Percentiles rank a stretch among this genome's conserved stretches.
Conservation (phyloP, 2,888 invertebrate species). For the Sialis lutaria region DNA sequence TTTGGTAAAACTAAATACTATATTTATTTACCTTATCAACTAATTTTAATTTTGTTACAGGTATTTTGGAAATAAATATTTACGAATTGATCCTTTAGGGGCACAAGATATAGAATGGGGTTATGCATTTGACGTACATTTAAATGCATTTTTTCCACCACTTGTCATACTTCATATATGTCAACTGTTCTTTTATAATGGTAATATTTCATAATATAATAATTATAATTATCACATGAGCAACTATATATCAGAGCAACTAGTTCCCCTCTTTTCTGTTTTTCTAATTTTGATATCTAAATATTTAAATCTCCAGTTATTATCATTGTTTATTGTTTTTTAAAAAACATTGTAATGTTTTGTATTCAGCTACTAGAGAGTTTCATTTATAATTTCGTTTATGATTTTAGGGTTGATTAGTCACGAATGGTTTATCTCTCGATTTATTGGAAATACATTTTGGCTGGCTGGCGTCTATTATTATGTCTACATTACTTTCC, state of each 20-base stretch:
- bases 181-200: conserved; percentile 74
- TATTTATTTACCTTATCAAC: conserved; percentile 1
- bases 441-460: conserved; percentile 78
- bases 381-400: conserved; percentile 8
- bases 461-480: conserved; percentile 85
- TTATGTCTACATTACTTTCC: conserved; percentile 92
- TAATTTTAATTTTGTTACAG: conserved; percentile 27
- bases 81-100: conserved; percentile 42
- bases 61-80: conserved; percentile 65
- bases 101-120: conserved; percentile 92
- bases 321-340: conserved; percentile 1
- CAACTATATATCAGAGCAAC: no score
- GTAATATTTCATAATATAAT: conserved; percentile 28
- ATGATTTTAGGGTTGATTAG: conserved; percentile 54
- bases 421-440: conserved; percentile 58
- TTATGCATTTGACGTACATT: conserved; percentile 94
- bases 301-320: conserved; percentile 1
- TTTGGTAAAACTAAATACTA: conserved; percentile 50
- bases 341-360: no score
- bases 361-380: no score
- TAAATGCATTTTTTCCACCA: conserved; percentile 97
- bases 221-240: conserved; percentile 9
- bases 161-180: conserved; percentile 84
- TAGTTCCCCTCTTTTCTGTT: conserved; percentile 5
- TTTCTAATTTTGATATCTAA: conserved; percentile 3